Evolutionary conservation across 2,797 vertebrate genomes (phyloP).

Genomic region (Spinus olivaceus): DNA sequence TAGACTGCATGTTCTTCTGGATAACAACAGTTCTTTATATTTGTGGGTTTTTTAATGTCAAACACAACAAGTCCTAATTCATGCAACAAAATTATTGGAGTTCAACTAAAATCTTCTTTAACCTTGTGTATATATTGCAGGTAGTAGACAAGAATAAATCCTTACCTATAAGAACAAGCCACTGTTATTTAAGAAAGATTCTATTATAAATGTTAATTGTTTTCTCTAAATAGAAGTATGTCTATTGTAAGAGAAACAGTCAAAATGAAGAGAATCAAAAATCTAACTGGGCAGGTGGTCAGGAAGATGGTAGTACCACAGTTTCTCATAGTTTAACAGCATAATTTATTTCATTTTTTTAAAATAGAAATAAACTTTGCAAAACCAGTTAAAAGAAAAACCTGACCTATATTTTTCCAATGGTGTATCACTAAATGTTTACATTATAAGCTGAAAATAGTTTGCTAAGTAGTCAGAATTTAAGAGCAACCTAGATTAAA

Average conservation of each 20-base stretch:
- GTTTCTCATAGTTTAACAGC: neutral
- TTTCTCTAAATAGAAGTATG: neutral
- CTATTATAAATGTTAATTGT: neutral
- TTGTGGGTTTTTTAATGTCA: neutral
- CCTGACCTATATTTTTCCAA: conserved; percentile 46
- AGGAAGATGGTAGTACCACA: neutral
- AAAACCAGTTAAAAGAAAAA: neutral
- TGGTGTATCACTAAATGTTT: conserved; percentile 24
- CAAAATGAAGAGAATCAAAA: neutral
- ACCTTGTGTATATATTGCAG: neutral
- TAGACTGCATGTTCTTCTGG: neutral
- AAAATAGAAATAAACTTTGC: neutral
- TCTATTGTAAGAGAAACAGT: neutral
- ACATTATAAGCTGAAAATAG: conserved; percentile 54
- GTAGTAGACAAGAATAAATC: neutral
- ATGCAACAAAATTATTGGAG: neutral
- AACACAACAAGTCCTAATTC: neutral
- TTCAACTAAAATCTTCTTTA: neutral
- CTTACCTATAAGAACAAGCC: neutral
- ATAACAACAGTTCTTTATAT: neutral
- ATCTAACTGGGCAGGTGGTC: neutral
- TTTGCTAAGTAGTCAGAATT: conserved; percentile 66
- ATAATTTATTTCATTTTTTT: neutral
- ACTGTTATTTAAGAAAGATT: neutral
- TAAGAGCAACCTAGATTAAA: conserved; percentile 67